Base-by-base conservation (phyloP, 2,888 invertebrate species). In the Uropetala carovei region DNA sequence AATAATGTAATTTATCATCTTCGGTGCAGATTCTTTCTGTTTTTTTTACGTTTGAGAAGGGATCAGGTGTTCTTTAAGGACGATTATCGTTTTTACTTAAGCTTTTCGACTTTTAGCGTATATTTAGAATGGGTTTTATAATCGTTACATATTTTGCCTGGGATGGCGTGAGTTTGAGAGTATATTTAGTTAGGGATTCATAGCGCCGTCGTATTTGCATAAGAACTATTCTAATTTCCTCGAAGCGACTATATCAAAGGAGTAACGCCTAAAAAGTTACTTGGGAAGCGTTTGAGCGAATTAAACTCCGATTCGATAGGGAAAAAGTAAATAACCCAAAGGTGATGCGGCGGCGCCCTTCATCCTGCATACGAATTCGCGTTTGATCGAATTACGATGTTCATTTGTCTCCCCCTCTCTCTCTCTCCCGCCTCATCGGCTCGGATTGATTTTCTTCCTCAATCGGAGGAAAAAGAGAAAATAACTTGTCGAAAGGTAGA, bases 301-400 rank as follows among this genome's bases (percentile, higher is more conserved):
- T 75, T 22, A 75, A n/a, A 75, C 27, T 75, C 22, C 75, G 75
- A 27, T 11, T 27, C 22, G 68, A 22, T 68, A 18, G 68, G 0
- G 75, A 14, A 27, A 75, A 27, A 27, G 75, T 27, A 75, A 75
- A 75, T 75, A 75, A 75, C 75, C 75, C 22, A 10, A 27, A 75
- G 75, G 75, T 10, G 43, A 43, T 43, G 43, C 43, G 43, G 43
- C 43, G 43, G 43, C 75, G 75, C 13, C 13, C 27, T 27, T 75
- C 75, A 27, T 75, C 75, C 75, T 22, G n/a, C 75, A 22, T 75
- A 75, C 75, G 75, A 75, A 75, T 27, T 22, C 75, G 75, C 75
- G 27, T 75, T 75, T 27, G 75, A 75, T 75, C 27, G 75, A 75
- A 22, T 75, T 18, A 27, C 75, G 75, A 75, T 22, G 75, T 75